A percentile compares a stretch with the other conserved stretches of the same genome.
Evolutionary conservation across 2,888 invertebrate species (phyloP).

Genomic region (Eilema griseolum): DNA sequence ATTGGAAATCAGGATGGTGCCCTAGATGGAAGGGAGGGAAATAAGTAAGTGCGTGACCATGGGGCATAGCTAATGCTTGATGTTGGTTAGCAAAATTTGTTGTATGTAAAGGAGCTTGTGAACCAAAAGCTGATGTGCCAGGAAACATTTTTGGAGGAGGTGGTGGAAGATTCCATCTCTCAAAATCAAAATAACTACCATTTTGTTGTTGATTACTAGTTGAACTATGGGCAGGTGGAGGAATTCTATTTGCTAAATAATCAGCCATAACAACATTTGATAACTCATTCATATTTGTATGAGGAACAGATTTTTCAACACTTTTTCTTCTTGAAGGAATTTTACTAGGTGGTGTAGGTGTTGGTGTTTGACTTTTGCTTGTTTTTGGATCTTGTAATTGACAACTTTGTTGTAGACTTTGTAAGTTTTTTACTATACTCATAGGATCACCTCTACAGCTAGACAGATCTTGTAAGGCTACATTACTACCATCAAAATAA

Average conservation of each 20-base stretch:
- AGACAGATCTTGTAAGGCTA: conserved; percentile 90
- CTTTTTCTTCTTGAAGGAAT: conserved; percentile 86
- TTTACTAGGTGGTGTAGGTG: conserved; percentile 65
- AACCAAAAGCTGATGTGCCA: conserved; percentile 86
- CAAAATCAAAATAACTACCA: conserved; percentile 93
- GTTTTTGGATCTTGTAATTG: conserved; percentile 87
- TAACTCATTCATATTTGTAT: conserved; percentile 84
- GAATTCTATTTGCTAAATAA: conserved; percentile 88
- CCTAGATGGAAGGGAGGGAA: conserved; percentile 92
- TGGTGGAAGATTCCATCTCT: conserved; percentile 92
- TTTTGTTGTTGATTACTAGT: conserved; percentile 87
- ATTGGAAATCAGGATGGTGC: conserved; percentile 89
- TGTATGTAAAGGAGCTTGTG: conserved; percentile 87
- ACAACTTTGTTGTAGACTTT: conserved; percentile 88
- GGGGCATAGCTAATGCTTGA: conserved; percentile 89
- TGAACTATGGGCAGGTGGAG: conserved; percentile 91
- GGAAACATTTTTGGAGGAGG: conserved; percentile 90
- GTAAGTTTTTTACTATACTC: conserved; percentile 91
- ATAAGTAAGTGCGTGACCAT: conserved; percentile 91
- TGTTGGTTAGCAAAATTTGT: conserved; percentile 88
- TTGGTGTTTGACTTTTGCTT: conserved; percentile 74
- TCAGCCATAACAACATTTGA: conserved; percentile 86
- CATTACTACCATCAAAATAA: conserved; percentile 89
- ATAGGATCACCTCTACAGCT: conserved; percentile 92
- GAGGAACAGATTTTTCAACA: conserved; percentile 83